phyloP scores from a whole-genome alignment of 2,113 vertebrate genomes.

The Acanthisitta chloris region DNA sequence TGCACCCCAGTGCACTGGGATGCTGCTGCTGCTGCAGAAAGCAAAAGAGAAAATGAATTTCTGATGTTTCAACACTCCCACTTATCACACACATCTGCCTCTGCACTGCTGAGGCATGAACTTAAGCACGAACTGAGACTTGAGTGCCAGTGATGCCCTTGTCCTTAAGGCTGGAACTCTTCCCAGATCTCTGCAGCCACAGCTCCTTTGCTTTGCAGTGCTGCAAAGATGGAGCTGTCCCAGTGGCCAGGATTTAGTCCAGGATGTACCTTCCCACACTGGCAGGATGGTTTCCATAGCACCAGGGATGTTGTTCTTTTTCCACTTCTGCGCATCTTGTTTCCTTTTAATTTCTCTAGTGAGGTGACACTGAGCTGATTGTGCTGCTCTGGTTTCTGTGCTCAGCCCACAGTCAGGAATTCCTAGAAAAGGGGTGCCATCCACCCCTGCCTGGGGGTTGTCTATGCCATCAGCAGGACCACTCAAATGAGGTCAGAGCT shows the following conservation, averaged over 20 bases:
- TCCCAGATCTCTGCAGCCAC: background rate
- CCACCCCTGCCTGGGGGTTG: background rate
- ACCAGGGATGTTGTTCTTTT: background rate
- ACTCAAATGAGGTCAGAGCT: background rate
- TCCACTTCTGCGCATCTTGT: background rate
- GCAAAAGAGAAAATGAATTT: background rate
- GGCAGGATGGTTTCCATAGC: background rate
- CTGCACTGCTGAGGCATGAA: background rate
- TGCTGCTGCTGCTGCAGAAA: background rate
- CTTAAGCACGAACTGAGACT: accelerated
- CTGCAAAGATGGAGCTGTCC: background rate
- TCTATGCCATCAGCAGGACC: background rate
- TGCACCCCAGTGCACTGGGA: accelerated
- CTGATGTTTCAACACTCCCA: background rate
- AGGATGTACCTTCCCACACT: background rate
- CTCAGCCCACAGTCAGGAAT: background rate
- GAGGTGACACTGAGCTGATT: accelerated
- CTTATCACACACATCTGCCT: background rate
- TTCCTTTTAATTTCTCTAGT: background rate
- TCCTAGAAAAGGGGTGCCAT: background rate
- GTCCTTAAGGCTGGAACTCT: background rate
- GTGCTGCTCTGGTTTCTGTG: background rate
- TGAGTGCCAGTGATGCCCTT: background rate
- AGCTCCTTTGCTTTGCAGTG: background rate
- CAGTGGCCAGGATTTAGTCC: background rate